These are phyloP conservation scores for Hypanus sabinus DNA, from an alignment of 2,113 vertebrate genomes.

Conservation along the genomic window DNA sequence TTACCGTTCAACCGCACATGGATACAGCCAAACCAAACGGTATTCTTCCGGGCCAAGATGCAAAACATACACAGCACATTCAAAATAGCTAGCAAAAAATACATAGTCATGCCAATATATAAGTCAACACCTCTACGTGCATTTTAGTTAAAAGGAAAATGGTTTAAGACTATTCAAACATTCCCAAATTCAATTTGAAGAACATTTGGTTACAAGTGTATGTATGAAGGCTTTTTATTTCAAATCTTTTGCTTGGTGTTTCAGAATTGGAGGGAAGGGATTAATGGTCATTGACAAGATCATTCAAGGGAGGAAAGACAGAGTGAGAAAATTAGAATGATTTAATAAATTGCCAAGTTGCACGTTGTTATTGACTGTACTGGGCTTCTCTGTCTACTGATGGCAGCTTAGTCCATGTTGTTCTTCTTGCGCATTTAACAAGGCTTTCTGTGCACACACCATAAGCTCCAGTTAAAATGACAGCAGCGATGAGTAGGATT, in stretches of 20 bases:
- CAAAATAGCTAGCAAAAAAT: too few relatives aligned
- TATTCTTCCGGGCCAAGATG: too few relatives aligned
- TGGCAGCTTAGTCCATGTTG: not conserved
- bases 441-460: slow-evolving; percentile 13
- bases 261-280: not conserved
- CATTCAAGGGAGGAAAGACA: not conserved
- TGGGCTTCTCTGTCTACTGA: not conserved
- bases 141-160: not conserved
- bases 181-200: not conserved
- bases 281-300: not conserved
- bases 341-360: not conserved
- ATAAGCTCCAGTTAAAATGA: not conserved
- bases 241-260: not conserved
- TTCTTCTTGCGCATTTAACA: not conserved
- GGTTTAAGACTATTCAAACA: not conserved
- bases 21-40: too few relatives aligned
- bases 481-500: slow-evolving; percentile 38
- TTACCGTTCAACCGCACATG: too few relatives aligned
- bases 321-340: not conserved
- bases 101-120: too few relatives aligned
- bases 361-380: not conserved
- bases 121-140: not conserved
- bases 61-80: too few relatives aligned
- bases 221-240: not conserved
- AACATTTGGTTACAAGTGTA: not conserved